Base-by-base conservation (phyloP, 2,888 invertebrate genomes). In the Cephus pulcher region DNA sequence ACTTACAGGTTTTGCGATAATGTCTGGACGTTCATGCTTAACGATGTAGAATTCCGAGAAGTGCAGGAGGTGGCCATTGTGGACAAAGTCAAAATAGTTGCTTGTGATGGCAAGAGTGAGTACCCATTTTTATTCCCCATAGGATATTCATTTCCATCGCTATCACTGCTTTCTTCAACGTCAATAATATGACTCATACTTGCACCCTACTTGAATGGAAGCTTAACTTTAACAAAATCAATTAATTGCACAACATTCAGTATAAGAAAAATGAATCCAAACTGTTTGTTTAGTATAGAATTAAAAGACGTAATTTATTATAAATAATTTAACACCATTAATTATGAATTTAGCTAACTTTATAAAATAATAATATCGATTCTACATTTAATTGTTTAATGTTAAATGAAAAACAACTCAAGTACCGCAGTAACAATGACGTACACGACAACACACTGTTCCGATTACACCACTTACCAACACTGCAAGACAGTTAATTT, bases 1-100 rank as follows among this genome's bases (percentile, higher is more conserved):
- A 96, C 96, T 0, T 96, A 94, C 94, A 96, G 99, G 89, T 99
- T 99, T 93, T 99, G 99, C 94, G 99, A 99, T 93, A 99, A 99
- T 93, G 99, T 99, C 1, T 99, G 99, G 99, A 99, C 99, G 11
- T 98, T 99, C 89, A 98, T 99, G 95, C 93, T 99, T 87, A 98
- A 98, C 90, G 97, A 99, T 93, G 99, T 99, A 12, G 99, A 99
- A 91, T 99, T 99, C 90, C 94, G 98, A 85, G 99, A 99, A 92
- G 97, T 98, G 0, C 97, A 98, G 89, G 98, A 98, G 91, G 95
- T 98, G 82, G 97, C 97, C 15, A 96, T 96, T 92, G 97, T 98
- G 75, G 97, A 98, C 89, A 97, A 97, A 93, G 97, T 99, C 23
- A 99, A 99, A 94, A 98, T 99, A 92, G 98, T 99, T 76, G 98